Evolutionary conservation across 2,113 vertebrate species (phyloP).

Genomic region (Oreocharis arfaki): DNA sequence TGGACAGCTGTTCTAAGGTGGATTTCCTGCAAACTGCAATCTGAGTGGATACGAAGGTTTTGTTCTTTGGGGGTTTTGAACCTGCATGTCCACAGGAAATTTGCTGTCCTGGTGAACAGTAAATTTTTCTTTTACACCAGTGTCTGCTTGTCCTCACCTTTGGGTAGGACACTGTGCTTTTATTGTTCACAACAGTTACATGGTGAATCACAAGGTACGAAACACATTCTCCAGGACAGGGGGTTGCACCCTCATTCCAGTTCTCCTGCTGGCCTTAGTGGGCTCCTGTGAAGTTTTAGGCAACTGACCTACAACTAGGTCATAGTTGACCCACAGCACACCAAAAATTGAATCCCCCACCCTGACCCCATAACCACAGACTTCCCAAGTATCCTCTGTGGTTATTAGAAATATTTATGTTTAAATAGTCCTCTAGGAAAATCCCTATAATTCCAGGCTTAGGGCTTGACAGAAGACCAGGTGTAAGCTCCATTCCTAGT

Average conservation of each 20-base stretch:
- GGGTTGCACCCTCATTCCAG: neutral
- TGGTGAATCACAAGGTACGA: rapidly evolving
- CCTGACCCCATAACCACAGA: rapidly evolving
- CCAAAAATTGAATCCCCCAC: neutral
- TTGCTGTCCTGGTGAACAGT: neutral
- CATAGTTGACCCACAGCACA: rapidly evolving
- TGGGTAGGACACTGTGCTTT: neutral
- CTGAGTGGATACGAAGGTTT: neutral
- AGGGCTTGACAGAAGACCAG: neutral
- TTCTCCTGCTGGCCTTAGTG: neutral
- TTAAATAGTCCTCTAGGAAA: neutral
- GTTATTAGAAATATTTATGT: neutral
- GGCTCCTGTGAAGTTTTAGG: neutral
- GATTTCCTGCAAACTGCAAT: neutral
- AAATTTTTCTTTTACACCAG: neutral
- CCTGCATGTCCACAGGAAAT: rapidly evolving
- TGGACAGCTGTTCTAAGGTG: neutral
- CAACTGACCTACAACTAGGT: too few species aligned
- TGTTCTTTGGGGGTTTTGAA: neutral
- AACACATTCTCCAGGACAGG: rapidly evolving
- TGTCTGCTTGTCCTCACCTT: neutral
- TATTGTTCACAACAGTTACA: rapidly evolving
- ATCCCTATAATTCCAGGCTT: neutral
- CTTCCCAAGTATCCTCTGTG: rapidly evolving
- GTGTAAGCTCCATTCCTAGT: neutral